Evolutionary conservation across 1,140 invertebrate species (phyloP), one percentile per base, ranked within the genome.

Genomic region (Cotesia vestalis): DNA sequence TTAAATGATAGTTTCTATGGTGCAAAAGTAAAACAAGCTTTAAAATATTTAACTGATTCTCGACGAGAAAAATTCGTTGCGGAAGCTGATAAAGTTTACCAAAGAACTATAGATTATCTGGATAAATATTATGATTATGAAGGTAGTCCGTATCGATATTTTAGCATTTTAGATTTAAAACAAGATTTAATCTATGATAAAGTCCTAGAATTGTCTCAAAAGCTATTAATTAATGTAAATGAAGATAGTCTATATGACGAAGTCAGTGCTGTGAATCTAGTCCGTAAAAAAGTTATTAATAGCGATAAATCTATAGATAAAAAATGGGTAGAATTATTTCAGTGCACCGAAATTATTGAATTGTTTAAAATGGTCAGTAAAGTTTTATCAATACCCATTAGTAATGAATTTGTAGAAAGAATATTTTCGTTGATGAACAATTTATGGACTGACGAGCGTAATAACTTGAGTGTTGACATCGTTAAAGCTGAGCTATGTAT

Each of bases 241-340:
- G 53, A 55, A 55, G 53, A 55, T 55, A 55, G 9, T 55, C 20
- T 55, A 2, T 55, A 11, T 14, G 17, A 55, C 12, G 17, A 55
- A 55, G 12, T 55, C 12, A 55, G 6, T n/a, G 53, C 53, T 55
- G 53, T 55, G 17, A 55, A 55, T 55, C 9, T n/a, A 55, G 53
- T 55, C 1, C 5, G 53, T 55, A 3, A 20, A 55, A 55, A 55
- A 55, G 4, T 55, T 5, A 1, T 12, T 11, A 8, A 14, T 5
- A 55, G 53, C 8, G 5, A 55, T 20, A 55, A 14, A 11, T 5
- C 53, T 55, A 55, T 55, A 11, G 53, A 55, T 55, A 55, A 55
- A 55, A 55, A 55, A 55, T 55, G 53, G 53, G 4, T n/a, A 55
- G 53, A n/a, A 55, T 11, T 55, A 8, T 55, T 55, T n/a, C 53